Conservation (phyloP, 2,113 vertebrate species). For the Ibidorhyncha struthersii region DNA sequence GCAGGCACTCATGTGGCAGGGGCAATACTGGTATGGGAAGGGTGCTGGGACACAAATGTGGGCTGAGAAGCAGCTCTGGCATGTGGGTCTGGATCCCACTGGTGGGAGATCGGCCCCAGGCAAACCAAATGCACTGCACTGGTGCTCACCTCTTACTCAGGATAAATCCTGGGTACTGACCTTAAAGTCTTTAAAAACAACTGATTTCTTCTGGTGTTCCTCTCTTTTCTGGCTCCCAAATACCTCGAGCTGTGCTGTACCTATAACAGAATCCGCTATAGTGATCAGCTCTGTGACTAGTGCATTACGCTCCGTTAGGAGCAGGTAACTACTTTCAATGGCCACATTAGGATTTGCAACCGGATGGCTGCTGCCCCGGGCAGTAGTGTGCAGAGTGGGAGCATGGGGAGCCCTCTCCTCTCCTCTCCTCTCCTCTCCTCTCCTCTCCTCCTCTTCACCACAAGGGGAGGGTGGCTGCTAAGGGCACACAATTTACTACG, state of each 20-base stretch:
- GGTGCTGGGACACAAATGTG: background rate
- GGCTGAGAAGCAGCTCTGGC: background rate
- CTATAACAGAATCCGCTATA: background rate
- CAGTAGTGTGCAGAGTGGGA: background rate
- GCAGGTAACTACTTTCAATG: background rate
- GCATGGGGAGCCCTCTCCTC: background rate
- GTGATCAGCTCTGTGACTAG: background rate
- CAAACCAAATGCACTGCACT: accelerated
- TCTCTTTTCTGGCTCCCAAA: background rate
- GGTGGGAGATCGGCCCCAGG: background rate
- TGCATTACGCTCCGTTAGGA: accelerated
- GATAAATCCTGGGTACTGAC: background rate
- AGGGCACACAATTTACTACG: background rate
- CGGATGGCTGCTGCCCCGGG: background rate
- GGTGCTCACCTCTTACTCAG: background rate
- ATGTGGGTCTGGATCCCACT: background rate
- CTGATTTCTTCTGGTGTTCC: background rate
- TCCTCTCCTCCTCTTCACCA: background rate
- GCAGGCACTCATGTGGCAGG: accelerated
- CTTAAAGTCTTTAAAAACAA: background rate
- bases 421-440: background rate
- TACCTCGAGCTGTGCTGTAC: background rate
- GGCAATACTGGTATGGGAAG: background rate
- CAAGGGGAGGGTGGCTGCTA: background rate
- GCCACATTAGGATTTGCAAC: background rate